Conservation (phyloP, 2,888 invertebrate species). For the Myopa testacea region DNA sequence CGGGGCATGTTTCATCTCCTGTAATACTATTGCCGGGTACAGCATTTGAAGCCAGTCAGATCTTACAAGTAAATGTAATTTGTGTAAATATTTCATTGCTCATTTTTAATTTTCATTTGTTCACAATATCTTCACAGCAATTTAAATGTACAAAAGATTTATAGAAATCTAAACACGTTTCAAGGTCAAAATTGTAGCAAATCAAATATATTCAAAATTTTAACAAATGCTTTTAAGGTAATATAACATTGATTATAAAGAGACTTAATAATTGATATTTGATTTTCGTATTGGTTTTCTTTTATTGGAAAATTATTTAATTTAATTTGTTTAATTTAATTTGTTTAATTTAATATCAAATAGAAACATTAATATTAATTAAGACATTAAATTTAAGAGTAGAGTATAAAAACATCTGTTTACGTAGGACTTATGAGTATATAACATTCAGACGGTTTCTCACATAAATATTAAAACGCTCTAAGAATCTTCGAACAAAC, state of each 20-base stretch:
- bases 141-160: conserved; percentile 49
- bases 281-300: no score
- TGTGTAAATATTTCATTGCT: not conserved
- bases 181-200: not conserved
- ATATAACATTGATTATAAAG: not conserved
- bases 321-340: no score
- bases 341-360: no score
- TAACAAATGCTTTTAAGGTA: not conserved
- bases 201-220: not conserved
- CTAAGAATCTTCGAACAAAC: no score
- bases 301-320: no score
- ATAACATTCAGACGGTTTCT: no score
- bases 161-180: conserved; percentile 16
- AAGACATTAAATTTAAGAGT: no score
- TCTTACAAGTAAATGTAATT: conserved; percentile 76
- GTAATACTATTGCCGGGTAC: conserved; percentile 90
- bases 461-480: no score
- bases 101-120: not conserved
- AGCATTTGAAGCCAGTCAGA: conserved; percentile 92
- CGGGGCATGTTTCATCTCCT: conserved; percentile 89
- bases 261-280: not conserved
- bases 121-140: conserved; percentile 47
- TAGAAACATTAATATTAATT: no score
- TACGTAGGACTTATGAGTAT: no score
- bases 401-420: no score